These are phyloP conservation scores for Temnothorax ravouxi DNA, from an alignment of 2,888 invertebrate genomes.

Conservation along the genomic window DNA sequence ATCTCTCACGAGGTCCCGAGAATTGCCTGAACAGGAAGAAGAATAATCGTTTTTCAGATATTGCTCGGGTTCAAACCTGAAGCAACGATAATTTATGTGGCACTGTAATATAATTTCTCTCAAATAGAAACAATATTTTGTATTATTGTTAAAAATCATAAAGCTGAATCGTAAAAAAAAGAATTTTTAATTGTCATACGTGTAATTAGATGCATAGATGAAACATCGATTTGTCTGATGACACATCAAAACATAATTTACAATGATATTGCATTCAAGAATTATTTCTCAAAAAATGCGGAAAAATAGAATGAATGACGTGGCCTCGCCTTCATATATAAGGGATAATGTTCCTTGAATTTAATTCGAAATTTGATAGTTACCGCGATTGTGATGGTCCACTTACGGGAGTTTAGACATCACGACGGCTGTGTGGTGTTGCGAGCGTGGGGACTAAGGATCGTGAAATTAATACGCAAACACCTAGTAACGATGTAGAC, in stretches of 20 bases:
- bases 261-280: background rate
- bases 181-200: background rate
- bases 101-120: background rate
- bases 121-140: background rate
- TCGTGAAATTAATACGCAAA: constrained; percentile 64
- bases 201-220: background rate
- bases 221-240: background rate
- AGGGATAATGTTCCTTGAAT: background rate
- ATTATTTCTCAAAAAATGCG: background rate
- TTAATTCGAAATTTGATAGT: constrained; percentile 53
- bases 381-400: constrained; percentile 6
- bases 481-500: constrained; percentile 59
- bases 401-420: constrained; percentile 33
- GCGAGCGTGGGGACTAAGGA: constrained; percentile 46
- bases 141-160: background rate
- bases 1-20: constrained; percentile 37
- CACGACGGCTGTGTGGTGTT: constrained; percentile 20
- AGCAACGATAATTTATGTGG: constrained; percentile 16
- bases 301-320: background rate
- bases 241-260: background rate
- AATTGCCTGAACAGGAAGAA: constrained; percentile 19
- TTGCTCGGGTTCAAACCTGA: constrained; percentile 20
- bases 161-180: background rate
- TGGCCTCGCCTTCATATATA: background rate
- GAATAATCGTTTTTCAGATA: constrained; percentile 26